Evolutionary conservation across 1,140 invertebrate genomes (phyloP).

Genomic region (Megalonaias nervosa): DNA sequence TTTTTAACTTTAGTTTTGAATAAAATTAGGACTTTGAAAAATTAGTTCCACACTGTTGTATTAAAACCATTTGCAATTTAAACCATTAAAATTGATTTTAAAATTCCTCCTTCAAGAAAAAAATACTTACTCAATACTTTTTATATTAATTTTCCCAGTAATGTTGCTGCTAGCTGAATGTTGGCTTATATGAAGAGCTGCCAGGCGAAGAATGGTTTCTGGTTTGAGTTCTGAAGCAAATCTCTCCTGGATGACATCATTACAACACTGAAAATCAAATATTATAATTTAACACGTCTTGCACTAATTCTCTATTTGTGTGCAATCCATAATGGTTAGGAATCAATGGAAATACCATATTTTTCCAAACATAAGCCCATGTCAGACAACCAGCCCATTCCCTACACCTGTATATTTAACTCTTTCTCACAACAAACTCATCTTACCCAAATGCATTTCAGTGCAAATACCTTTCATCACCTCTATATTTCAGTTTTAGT

Average conservation of each 20-base stretch:
- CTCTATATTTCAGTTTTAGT: too few species aligned
- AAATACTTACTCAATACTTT: conserved; percentile 86
- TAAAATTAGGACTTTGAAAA: too few species aligned
- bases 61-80: too few species aligned
- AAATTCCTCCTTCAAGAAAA: background rate
- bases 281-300: background rate
- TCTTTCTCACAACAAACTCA: too few species aligned
- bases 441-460: too few species aligned
- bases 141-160: conserved; percentile 84
- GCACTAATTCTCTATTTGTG: background rate
- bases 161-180: conserved; percentile 86
- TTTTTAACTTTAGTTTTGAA: too few species aligned
- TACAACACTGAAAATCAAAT: conserved; percentile 82
- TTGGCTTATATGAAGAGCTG: conserved; percentile 92
- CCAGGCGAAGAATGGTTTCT: conserved; percentile 86
- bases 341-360: background rate
- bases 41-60: too few species aligned
- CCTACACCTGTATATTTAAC: too few species aligned
- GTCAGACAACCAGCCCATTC: too few species aligned
- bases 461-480: too few species aligned
- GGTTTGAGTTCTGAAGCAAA: conserved; percentile 92
- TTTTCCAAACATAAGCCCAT: too few species aligned
- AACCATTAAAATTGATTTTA: too few species aligned
- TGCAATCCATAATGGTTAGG: background rate
- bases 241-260: conserved; percentile 92